These are phyloP conservation scores for Xerus inauris DNA, from an alignment of 2,113 vertebrate genomes.

Conservation along the genomic window DNA sequence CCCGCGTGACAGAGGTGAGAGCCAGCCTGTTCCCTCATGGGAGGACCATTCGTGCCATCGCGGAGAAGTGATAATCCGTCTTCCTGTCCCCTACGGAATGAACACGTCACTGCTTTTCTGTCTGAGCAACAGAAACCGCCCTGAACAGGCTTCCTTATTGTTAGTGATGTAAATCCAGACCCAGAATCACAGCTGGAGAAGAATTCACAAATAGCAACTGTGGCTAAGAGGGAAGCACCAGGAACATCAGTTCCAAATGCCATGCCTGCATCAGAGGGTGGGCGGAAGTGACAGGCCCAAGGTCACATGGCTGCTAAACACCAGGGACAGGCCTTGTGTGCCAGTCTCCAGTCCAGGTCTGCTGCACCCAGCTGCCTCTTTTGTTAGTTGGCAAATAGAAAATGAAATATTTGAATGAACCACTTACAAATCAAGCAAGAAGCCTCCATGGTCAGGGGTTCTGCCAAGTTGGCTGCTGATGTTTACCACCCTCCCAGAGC, in stretches of 20 bases:
- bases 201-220: neutral
- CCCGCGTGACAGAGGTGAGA: neutral
- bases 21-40: neutral
- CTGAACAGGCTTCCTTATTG: too few relatives aligned
- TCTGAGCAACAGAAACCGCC: neutral
- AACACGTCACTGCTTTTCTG: neutral
- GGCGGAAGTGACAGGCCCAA: neutral
- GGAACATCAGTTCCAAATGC: too few relatives aligned
- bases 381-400: neutral
- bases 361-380: neutral
- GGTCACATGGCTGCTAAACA: neutral
- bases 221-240: neutral
- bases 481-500: neutral
- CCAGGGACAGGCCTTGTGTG: fast-evolving
- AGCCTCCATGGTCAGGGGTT: neutral
- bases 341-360: neutral
- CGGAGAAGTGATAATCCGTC: too few relatives aligned
- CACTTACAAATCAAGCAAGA: neutral
- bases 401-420: neutral
- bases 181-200: neutral
- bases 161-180: neutral
- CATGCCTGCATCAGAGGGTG: neutral
- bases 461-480: neutral
- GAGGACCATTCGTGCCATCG: neutral
- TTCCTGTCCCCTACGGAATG: neutral